Evolutionary conservation across 1,140 invertebrate species (phyloP).

Genomic region (Zaprionus africanus): DNA sequence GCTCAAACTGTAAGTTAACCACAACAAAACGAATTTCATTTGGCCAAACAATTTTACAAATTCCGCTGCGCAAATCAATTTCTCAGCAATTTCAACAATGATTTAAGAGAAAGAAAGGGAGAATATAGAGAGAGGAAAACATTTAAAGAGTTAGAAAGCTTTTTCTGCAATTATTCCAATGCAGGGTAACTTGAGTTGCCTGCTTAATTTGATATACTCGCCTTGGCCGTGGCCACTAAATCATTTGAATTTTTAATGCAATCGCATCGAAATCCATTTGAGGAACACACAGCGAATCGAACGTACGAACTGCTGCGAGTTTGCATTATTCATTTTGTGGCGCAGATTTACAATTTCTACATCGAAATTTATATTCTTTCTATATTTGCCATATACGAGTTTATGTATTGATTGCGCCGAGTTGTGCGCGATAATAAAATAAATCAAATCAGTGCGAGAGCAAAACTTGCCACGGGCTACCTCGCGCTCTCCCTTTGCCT

Average conservation of each 20-base stretch:
- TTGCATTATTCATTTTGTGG: conserved; percentile 75
- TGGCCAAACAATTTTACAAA: conserved; percentile 20
- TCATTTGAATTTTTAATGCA: conserved; percentile 39
- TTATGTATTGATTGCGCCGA: conserved; percentile 45
- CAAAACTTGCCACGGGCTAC: too few species aligned
- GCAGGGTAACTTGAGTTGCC: not conserved
- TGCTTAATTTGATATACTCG: conserved; percentile 9
- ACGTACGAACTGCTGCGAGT: conserved; percentile 19
- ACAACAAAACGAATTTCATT: conserved; percentile 53
- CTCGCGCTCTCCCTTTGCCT: not conserved
- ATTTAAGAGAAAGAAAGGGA: not conserved
- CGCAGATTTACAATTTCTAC: conserved; percentile 72
- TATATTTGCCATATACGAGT: conserved; percentile 13
- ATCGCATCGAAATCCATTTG: conserved; percentile 42
- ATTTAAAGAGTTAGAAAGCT: too few species aligned
- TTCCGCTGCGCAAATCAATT: conserved; percentile 25
- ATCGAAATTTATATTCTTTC: conserved; percentile 10
- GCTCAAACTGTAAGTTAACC: conserved; percentile 65
- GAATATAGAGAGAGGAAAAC: not conserved
- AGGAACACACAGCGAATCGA: conserved; percentile 4
- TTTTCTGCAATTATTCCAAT: not conserved
- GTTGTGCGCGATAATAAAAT: conserved; percentile 58
- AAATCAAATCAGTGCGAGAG: conserved; percentile 66
- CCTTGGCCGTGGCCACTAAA: conserved; percentile 21
- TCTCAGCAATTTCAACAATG: conserved; percentile 17